These are phyloP conservation scores for Phrynocephalus vlangalii DNA, from an alignment of 2,797 vertebrate genomes.

Conservation along the genomic window DNA sequence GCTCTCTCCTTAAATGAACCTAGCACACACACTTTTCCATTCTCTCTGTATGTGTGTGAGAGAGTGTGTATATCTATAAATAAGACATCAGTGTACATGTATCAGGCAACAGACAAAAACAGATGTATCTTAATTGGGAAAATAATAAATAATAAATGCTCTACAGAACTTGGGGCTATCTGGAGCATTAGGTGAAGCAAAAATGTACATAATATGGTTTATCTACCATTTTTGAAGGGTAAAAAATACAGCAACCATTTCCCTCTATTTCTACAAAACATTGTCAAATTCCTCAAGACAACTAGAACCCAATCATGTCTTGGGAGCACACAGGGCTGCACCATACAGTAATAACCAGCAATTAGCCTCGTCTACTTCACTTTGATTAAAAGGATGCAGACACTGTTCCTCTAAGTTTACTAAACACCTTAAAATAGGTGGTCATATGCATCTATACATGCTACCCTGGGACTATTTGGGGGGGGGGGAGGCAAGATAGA, in stretches of 20 bases:
- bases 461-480: too few species aligned
- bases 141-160: slow-evolving; percentile 53
- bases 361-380: background rate
- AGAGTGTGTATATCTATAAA: slow-evolving; percentile 67
- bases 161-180: slow-evolving; percentile 35
- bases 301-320: background rate
- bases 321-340: background rate
- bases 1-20: slow-evolving; percentile 64
- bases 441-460: background rate
- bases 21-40: slow-evolving; percentile 22
- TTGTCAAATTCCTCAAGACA: background rate
- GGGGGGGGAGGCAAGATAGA: too few species aligned
- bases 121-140: slow-evolving; percentile 58
- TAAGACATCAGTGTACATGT: slow-evolving; percentile 69
- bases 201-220: background rate
- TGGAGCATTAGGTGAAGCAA: background rate
- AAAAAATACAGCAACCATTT: background rate
- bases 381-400: background rate
- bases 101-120: slow-evolving; percentile 51
- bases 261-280: background rate
- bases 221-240: background rate
- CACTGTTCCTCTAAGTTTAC: background rate
- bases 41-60: slow-evolving; percentile 59
- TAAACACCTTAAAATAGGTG: background rate
- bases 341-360: background rate